phyloP scores from a whole-genome alignment of 2,797 vertebrate genomes.

The Falco novaeseelandiae region DNA sequence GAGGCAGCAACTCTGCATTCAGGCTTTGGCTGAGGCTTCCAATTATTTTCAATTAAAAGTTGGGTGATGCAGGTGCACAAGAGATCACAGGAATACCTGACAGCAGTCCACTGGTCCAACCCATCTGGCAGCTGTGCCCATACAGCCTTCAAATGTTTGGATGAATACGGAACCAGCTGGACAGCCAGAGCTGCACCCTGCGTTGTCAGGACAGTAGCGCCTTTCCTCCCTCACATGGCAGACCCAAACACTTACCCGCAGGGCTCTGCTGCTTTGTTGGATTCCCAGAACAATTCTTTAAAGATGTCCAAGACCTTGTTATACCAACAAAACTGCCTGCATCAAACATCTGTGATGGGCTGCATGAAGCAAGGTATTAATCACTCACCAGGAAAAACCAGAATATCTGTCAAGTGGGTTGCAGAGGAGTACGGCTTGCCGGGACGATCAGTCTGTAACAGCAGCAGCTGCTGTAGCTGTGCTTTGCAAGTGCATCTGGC shows the following conservation, averaged over 20 bases:
- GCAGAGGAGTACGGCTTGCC: constrained; percentile 29
- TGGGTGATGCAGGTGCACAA: not conserved
- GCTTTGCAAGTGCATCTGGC: constrained; percentile 19
- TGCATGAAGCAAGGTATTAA: constrained; percentile 19
- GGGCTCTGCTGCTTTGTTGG: rapidly evolving
- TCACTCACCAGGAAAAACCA: constrained; percentile 20
- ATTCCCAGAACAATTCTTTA: not conserved
- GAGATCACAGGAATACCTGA: not conserved
- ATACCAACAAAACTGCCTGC: constrained; percentile 4
- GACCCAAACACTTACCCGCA: not conserved
- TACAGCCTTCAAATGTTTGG: not conserved
- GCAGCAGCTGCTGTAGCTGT: constrained; percentile 16
- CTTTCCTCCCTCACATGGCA: not conserved
- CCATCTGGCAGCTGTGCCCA: not conserved
- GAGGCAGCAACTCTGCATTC: not conserved
- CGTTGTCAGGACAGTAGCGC: not conserved
- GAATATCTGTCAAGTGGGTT: constrained; percentile 42
- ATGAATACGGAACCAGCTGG: not conserved
- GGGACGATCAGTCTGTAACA: not conserved
- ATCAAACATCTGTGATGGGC: constrained; percentile 6
- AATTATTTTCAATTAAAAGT: not conserved
- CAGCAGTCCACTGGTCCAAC: not conserved
- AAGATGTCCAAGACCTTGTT: not conserved
- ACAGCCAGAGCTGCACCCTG: not conserved
- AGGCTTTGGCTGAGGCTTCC: not conserved